Percentiles rank a stretch among this genome's conserved stretches.
Conservation (phyloP, 2,797 vertebrate genomes). For the Labroides dimidiatus region DNA sequence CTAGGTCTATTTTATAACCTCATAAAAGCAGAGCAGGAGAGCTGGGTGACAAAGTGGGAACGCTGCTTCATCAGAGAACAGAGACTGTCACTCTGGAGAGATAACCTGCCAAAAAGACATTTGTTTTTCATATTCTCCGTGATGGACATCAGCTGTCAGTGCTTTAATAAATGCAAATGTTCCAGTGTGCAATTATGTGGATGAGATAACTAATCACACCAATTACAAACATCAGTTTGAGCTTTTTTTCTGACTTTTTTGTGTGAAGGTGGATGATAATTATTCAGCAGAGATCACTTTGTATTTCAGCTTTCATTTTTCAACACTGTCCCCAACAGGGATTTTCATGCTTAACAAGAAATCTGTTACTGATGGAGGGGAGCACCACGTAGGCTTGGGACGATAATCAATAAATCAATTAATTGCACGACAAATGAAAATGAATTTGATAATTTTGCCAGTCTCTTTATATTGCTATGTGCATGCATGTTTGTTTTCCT, state of each 20-base stretch:
- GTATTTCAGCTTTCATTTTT: conserved; percentile 16
- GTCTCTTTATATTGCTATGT: too few species aligned
- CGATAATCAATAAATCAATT: too few species aligned
- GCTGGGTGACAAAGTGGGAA: conserved; percentile 15
- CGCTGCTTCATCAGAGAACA: conserved; percentile 2
- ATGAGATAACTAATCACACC: conserved; percentile 15
- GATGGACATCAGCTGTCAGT: neutral
- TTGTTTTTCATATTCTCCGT: neutral
- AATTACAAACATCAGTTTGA: neutral
- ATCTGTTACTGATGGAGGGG: too few species aligned
- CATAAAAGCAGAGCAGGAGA: conserved; percentile 26
- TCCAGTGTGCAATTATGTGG: neutral
- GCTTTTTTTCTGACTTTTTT: conserved; percentile 3
- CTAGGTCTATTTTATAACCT: conserved; percentile 28
- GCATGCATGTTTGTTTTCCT: too few species aligned
- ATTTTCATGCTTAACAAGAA: neutral
- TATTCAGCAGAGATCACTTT: neutral
- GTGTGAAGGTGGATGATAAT: conserved; percentile 19
- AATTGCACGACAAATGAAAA: too few species aligned
- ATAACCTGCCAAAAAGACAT: neutral
- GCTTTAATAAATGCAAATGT: neutral
- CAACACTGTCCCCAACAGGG: neutral
- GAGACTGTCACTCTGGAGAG: neutral
- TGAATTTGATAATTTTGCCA: too few species aligned
- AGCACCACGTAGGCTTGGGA: too few species aligned